Conservation (phyloP, 2,113 vertebrate species). For the Nesogale talazaci region DNA sequence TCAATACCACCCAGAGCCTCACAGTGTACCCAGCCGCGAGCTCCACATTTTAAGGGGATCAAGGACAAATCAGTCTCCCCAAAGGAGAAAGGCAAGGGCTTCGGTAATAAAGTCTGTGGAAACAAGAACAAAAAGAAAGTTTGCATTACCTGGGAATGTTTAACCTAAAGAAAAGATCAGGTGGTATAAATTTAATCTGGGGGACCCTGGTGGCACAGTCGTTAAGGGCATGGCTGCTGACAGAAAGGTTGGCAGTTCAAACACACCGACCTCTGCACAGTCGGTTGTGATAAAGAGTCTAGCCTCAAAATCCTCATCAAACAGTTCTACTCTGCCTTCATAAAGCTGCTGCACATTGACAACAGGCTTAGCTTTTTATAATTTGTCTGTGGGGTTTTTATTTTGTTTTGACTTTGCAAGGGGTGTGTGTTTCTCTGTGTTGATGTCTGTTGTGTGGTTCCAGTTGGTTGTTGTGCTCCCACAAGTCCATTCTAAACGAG, state of each 20-base stretch:
- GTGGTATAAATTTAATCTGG: not conserved
- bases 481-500: not conserved
- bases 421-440: not conserved
- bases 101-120: not conserved
- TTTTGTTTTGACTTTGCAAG: no score
- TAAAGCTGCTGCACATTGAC: not conserved
- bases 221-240: not conserved
- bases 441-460: not conserved
- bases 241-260: not conserved
- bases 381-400: not conserved
- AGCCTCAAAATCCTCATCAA: not conserved
- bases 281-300: no score
- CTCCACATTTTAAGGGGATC: not conserved
- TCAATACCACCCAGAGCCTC: not conserved
- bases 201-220: not conserved
- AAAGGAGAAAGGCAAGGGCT: not conserved
- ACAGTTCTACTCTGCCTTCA: not conserved
- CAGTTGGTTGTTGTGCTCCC: not conserved
- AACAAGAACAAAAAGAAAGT: not conserved
- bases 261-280: not conserved
- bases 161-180: not conserved
- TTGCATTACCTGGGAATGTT: not conserved
- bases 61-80: not conserved
- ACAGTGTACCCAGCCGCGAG: not conserved
- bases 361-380: not conserved